Evolutionary conservation across 2,113 vertebrate genomes (phyloP).

Genomic region (Cariama cristata): DNA sequence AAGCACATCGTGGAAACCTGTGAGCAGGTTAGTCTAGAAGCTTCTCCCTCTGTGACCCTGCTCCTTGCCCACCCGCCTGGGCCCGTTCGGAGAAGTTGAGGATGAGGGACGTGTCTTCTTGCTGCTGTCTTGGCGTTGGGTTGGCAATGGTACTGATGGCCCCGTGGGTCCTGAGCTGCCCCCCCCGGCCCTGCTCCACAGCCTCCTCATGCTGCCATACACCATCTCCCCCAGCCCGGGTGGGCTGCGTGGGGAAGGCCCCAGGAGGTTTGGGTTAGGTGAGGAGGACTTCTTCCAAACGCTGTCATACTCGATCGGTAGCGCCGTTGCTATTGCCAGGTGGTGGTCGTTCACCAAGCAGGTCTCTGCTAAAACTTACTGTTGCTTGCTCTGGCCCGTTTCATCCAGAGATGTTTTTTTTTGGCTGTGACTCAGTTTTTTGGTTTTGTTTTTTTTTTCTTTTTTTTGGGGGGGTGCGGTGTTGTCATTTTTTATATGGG

Average conservation of each 20-base stretch:
- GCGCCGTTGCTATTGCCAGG: not conserved
- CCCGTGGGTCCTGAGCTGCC: not conserved
- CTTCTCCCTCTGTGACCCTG: not conserved
- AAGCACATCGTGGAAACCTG: not conserved
- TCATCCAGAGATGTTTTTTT: not conserved
- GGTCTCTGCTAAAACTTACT: not conserved
- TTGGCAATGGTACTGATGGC: not conserved
- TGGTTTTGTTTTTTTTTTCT: not conserved
- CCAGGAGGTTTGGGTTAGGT: not conserved
- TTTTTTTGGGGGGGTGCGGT: not conserved
- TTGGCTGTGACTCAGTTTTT: not conserved
- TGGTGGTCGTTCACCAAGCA: not conserved
- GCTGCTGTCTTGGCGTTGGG: not conserved
- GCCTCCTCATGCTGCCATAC: not conserved
- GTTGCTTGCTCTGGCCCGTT: not conserved
- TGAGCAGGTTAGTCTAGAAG: slow-evolving; percentile 49
- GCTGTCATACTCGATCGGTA: not conserved
- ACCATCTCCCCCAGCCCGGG: not conserved
- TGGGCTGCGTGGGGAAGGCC: not conserved
- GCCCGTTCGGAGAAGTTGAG: not conserved
- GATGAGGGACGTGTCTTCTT: not conserved
- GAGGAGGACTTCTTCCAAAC: not conserved
- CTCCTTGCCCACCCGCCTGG: not conserved
- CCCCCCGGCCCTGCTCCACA: not conserved
- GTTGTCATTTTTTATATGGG: not conserved